Base-by-base conservation (phyloP, 2,888 invertebrate genomes). In the Limnephilus rhombicus region DNA sequence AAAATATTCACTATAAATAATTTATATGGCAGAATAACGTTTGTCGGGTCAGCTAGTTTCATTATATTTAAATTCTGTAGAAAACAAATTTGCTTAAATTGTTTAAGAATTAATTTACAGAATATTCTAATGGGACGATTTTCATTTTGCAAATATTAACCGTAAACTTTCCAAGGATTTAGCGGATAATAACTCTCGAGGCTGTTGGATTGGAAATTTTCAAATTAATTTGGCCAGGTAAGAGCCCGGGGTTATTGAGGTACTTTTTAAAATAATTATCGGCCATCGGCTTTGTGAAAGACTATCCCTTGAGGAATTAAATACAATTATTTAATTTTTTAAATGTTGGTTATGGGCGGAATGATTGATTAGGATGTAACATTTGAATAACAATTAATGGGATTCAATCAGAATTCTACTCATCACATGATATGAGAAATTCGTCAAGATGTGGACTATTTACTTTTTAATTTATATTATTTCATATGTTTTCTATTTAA, bases 211-310 rank as follows among this genome's bases (percentile, higher is more conserved):
- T 24, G 80, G 80, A 88, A 68, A 89, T 89, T 89, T 89, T 89
- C 34, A 34, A 89, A 89, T 89, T 89, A 89, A 80, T 37, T 86
- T 89, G 37, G 34, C 88, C 37, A 80, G 53, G 15, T 49, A 31
- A 86, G n/a, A 68, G n/a, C 87, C 34, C 13, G 1, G 31, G 31
- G 53, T 49, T 31, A 24, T 68, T 68, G n/a, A n/a, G 24, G 68
- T n/a, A 68, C 68, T 24, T 68, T 68, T 24, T 7, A 68, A 9
- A 68, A 68, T 68, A n/a, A 68, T 82, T 82, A 82, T 82, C 82
- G 68, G 68, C 9, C 24, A n/a, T 68, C 9, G 68, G 68, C 24
- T 68, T 68, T 7, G n/a, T 2, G 24, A 68, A 68, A 18, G 68
- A 68, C 68, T 4, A 68, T n/a, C n/a, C 24, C 68, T n/a, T 24